Evolutionary conservation across 2,888 invertebrate genomes (phyloP), one percentile per base, ranked within the genome.

Genomic region (Campoplex capitator): DNA sequence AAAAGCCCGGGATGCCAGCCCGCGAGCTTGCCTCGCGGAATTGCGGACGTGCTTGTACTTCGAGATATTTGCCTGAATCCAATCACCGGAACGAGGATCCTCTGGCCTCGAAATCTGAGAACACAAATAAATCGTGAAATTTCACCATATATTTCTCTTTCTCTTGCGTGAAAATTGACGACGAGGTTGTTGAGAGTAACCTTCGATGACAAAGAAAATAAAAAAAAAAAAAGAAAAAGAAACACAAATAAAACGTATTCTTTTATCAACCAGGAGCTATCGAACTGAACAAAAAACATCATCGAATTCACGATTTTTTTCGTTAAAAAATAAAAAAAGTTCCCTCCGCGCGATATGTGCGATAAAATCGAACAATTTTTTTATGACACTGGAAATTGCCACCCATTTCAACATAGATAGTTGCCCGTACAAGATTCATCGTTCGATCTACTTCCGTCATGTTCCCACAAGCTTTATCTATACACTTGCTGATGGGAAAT

Each of bases 1-100:
- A 38, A 62, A 74, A 81, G 71, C 18, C 58, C 54, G 71, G 76
- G 65, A 76, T 65, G 84, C 71, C 84, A 70, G 32, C 13, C n/a
- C 74, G 54, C 81, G 74, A 48, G 75, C 65, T 84, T 68, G 68
- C 58, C 54, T 73, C 73, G 84, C 62, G 65, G 45, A 73, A 85
- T 85, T 85, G 76, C 84, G 76, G 71, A 85, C 80, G 84, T 81
- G 84, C 45, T 65, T 81, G 71, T 81, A 85, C 80, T 85, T 28
- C n/a, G 32, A 71, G 71, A 84, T 79, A 79, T 79, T 79, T 56
- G 80, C 65, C 62, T 73, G 45, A 28, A 71, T 80, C 48, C 71
- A 76, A 56, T 51, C 42, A 62, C 28, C 16, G 54, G 51, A 56
- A 35, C 54, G 23, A 42, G 38, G 75, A 48, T 68, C 48, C 42